A percentile compares a stretch with the other conserved stretches of the same genome.
Conservation (phyloP, 2,888 invertebrate species). For the Pristionchus maxplancki region DNA sequence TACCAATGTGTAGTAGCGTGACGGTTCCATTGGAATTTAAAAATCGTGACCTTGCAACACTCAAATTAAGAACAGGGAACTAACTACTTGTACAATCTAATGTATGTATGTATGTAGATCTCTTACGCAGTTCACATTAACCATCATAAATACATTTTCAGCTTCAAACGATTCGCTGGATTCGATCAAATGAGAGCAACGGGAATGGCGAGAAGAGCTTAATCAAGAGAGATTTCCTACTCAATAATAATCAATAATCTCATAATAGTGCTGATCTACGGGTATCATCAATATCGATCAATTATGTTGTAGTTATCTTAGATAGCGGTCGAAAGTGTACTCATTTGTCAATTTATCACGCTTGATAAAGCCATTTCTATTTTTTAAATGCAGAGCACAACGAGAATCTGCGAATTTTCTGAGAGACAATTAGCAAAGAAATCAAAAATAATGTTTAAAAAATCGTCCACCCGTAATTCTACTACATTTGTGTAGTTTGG, state of each 20-base stretch:
- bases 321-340: not conserved
- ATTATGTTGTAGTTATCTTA: not conserved
- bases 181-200: conserved; percentile 4
- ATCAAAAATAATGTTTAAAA: too few species aligned
- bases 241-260: not conserved
- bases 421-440: too few species aligned
- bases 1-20: not conserved
- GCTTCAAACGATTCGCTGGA: not conserved
- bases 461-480: too few species aligned
- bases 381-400: too few species aligned
- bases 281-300: conserved; percentile 1
- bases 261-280: not conserved
- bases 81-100: not conserved
- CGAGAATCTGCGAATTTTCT: too few species aligned
- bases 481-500: too few species aligned
- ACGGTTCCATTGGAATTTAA: not conserved
- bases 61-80: not conserved
- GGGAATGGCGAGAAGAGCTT: not conserved
- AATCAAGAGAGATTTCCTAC: not conserved
- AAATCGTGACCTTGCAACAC: not conserved
- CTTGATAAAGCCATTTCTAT: not conserved
- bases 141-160: not conserved
- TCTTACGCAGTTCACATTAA: not conserved
- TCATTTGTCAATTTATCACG: not conserved
- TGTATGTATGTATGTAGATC: not conserved